A percentile compares a stretch with the other conserved stretches of the same genome.
Evolutionary conservation across 2,797 vertebrate genomes (phyloP).

Genomic region (Prionace glauca): DNA sequence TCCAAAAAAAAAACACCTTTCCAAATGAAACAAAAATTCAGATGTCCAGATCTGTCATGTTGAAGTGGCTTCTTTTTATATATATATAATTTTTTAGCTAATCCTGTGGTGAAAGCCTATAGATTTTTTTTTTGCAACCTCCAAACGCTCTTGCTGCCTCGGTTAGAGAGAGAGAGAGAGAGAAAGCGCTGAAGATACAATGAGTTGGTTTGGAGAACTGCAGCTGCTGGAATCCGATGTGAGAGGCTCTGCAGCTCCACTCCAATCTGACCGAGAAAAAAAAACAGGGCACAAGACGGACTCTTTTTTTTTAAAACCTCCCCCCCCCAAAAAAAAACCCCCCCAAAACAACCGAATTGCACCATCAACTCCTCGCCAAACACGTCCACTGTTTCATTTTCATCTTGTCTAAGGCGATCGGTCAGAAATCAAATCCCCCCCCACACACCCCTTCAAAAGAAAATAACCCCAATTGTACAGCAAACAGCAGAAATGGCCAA

Average conservation of each 20-base stretch:
- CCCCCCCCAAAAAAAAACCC: too few species aligned
- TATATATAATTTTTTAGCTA: background rate
- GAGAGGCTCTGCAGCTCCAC: constrained; percentile 33
- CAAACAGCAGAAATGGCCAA: background rate
- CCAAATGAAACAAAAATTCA: too few species aligned
- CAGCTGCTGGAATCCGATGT: constrained; percentile 37
- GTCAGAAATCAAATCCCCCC: background rate
- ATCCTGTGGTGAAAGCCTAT: too few species aligned
- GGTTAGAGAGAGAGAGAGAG: background rate
- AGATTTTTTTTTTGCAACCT: background rate
- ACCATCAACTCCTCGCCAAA: constrained; percentile 31
- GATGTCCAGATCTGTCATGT: constrained; percentile 25
- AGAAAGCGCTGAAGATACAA: constrained; percentile 27
- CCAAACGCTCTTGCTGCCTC: background rate
- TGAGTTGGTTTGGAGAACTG: constrained; percentile 11
- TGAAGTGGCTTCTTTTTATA: background rate
- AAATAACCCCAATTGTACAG: too few species aligned
- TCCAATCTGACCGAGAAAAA: constrained; percentile 12
- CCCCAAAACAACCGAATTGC: constrained; percentile 35
- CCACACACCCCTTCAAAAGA: background rate
- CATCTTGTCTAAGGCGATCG: background rate
- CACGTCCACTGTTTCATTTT: background rate
- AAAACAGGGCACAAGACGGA: background rate
- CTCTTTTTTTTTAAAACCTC: background rate
- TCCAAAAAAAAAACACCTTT: too few species aligned